Base-by-base conservation (phyloP, 53 echinoderm and acorn worm genomes). In the Holothuria scabra region DNA sequence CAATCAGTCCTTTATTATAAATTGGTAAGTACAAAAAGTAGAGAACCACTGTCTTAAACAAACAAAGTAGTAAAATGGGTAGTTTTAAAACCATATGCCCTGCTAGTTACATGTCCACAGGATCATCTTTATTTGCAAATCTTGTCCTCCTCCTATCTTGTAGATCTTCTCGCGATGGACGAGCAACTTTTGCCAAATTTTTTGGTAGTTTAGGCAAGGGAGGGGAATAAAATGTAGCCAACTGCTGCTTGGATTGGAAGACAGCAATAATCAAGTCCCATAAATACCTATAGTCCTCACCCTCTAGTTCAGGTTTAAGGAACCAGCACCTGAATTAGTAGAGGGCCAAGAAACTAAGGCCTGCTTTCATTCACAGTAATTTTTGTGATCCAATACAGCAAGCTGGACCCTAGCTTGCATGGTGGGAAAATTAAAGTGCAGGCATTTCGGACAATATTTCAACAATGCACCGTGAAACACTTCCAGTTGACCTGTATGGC, bases 401-500 rank as follows among this genome's bases (percentile, higher is more conserved):
- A 88, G 28, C 29, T 83, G 83, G 12, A 74, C 46, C 19, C 88
- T 57, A 18, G 66, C 79, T 5, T 67, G 80, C 85, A 85, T 81
- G 26, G 62, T 33, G 8, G 69, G 48, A 48, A 74, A 91, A 20
- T 46, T 32, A 61, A 85, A 88, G 28, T 81, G 74, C 14, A 70
- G 74, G 7, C 88, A 18, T 56, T 92, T 0, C 88, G n/a, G 88
- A 20, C 66, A 44, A 34, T 88, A 88, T 52, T 91, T 88, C 14
- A 82, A 64, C 6, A 89, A 59, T 1, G 86, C 57, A 22, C 28
- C 30, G 49, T 92, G 83, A 69, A 74, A 92, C 21, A 76, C 83
- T 57, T 92, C 92, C 62, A 89, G 55, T 9, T 56, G 41, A 8
- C 92, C 92, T 10, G 88, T 89, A 65, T 89, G 92, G 48, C 92